Conservation (phyloP, 1,140 invertebrate genomes). For the Galleria mellonella region DNA sequence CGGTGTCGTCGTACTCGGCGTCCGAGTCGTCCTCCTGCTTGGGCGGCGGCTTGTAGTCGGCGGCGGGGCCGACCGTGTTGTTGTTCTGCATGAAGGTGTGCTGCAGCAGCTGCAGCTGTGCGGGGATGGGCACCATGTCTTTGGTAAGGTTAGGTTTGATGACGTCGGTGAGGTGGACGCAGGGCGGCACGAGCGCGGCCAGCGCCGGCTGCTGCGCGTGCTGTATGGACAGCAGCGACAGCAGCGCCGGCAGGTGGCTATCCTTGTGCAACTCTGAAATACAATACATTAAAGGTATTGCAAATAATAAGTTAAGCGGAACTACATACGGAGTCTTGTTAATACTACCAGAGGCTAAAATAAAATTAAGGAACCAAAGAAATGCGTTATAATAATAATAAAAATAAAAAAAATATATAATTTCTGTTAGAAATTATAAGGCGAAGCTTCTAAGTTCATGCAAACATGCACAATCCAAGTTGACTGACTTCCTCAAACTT, state of each 20-base stretch:
- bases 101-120: slow-evolving; percentile 28
- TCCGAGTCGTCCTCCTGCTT: slow-evolving; percentile 53
- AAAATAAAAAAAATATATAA: slow-evolving; percentile 45
- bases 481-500: slow-evolving; percentile 32
- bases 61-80: slow-evolving; percentile 25
- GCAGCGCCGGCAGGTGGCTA: slow-evolving; percentile 44
- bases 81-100: slow-evolving; percentile 62
- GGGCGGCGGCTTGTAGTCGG: slow-evolving; percentile 13
- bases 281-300: slow-evolving; percentile 60
- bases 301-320: slow-evolving; percentile 60
- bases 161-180: slow-evolving; percentile 36
- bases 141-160: slow-evolving; percentile 16
- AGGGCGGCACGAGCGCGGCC: slow-evolving; percentile 33
- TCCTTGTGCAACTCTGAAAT: slow-evolving; percentile 64
- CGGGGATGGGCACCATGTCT: slow-evolving; percentile 6
- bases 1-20: slow-evolving; percentile 62
- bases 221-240: slow-evolving; percentile 53
- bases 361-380: slow-evolving; percentile 74
- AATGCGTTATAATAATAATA: slow-evolving; percentile 69
- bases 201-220: slow-evolving; percentile 37
- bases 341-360: slow-evolving; percentile 71
- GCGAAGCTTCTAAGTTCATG: slow-evolving; percentile 72
- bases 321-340: slow-evolving; percentile 55
- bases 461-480: slow-evolving; percentile 67
- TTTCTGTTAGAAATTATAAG: slow-evolving; percentile 70